Evolutionary conservation across 2,888 invertebrate species (phyloP), one percentile per base, ranked within the genome.

Genomic region (Liposcelis brunnea): DNA sequence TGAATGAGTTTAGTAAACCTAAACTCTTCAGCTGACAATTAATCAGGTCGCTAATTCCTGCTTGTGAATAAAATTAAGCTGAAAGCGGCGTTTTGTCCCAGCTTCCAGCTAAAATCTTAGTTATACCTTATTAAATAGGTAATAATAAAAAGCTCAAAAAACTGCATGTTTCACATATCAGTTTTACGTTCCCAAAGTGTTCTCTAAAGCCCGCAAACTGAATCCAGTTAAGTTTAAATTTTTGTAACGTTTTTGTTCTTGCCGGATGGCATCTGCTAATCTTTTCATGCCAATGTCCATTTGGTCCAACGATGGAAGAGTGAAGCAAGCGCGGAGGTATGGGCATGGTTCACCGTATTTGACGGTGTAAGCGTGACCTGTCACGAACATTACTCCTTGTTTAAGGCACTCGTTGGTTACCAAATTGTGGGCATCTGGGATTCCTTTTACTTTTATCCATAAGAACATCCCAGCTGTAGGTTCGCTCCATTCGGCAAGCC

Each of bases 391-490:
- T 2, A 83, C 71, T 8, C 80, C 74, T 47, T 77, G 74, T 45
- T 70, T 66, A 16, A 77, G 59, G 0, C 81, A 84, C 43, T 76
- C 71, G 44, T 73, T 69, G 65, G 74, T 71, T 11, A 84, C 73
- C 75, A 85, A 74, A 47, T 76, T 71, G 59, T 75, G 75, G 2
- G 82, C 78, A 56, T 85, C 82, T 2, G 70, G 63, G 0, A 85
- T 68, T 1, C 72, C 77, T 2, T 63, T 64, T 0, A 83, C 72
- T 54, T 74, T 71, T 43, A 83, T 64, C 85, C 85, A 86, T 33
- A 83, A 67, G 61, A 84, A 85, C 68, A 85, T 75, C 0, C 85
- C 85, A 2, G 79, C 83, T 2, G 64, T 59, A 0, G 86, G 85
- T 18, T 68, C 57, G 1, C 62, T 56, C 72, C 80, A 83, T 47